A percentile compares a stretch with the other conserved stretches of the same genome.
These are phyloP conservation scores for Brachionus paranguensis DNA, from an alignment of 1,140 invertebrate species.

Conservation along the genomic window DNA sequence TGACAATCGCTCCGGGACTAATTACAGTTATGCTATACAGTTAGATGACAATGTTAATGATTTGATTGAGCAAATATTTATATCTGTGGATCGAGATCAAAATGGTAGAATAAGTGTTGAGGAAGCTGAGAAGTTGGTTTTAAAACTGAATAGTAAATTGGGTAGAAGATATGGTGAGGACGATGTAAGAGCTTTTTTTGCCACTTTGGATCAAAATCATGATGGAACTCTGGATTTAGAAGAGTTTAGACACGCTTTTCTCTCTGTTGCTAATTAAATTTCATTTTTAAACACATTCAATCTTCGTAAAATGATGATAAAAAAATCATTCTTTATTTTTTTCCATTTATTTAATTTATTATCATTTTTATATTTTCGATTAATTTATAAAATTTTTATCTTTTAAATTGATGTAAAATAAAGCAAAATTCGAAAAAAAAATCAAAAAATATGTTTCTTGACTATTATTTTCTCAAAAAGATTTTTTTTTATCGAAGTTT, in stretches of 20 bases:
- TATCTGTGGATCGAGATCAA: constrained; percentile 1
- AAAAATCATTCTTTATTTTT: no score
- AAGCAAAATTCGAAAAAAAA: not conserved
- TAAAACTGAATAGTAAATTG: constrained; percentile 12
- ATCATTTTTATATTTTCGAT: no score
- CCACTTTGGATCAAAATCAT: not conserved
- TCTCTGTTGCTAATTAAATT: not conserved
- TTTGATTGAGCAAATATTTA: constrained; percentile 24
- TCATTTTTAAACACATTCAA: no score
- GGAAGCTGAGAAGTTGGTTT: constrained; percentile 15
- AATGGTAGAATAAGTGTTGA: constrained; percentile 20
- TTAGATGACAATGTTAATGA: not conserved
- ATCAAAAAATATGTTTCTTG: not conserved
- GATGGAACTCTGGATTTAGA: constrained; percentile 22
- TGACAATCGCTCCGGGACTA: not conserved
- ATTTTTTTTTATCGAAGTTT: not conserved
- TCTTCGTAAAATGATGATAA: no score
- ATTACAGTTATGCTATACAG: not conserved
- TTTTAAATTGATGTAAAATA: not conserved
- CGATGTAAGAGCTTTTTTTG: constrained; percentile 16
- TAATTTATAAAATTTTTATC: no score
- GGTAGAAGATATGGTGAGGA: constrained; percentile 3
- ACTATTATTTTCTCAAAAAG: not conserved
- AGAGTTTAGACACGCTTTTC: constrained; percentile 10
- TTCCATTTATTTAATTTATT: no score